Percentiles rank a stretch among this genome's conserved stretches.
These are phyloP conservation scores for Aethina tumida DNA, from an alignment of 1,140 invertebrate species.

Conservation along the genomic window DNA sequence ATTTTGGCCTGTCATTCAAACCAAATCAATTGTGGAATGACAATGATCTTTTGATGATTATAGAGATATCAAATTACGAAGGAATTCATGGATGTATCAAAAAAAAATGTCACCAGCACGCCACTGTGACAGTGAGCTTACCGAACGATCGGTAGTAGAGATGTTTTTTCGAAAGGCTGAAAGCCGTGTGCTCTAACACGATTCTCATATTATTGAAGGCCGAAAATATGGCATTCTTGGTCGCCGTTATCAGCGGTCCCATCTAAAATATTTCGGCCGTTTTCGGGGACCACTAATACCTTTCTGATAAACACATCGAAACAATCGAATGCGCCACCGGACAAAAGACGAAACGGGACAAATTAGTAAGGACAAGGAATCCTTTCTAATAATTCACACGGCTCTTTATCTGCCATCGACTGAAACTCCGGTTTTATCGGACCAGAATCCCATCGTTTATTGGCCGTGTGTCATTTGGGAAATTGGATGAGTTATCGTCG, in stretches of 20 bases:
- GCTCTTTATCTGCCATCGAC: constrained; percentile 3
- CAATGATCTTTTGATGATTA: too few species aligned
- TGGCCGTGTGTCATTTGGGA: too few species aligned
- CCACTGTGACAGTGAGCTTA: too few species aligned
- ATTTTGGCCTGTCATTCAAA: too few species aligned
- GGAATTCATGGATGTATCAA: too few species aligned
- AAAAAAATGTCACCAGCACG: too few species aligned
- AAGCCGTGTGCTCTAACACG: constrained; percentile 19
- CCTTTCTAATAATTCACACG: constrained; percentile 21
- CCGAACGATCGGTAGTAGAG: constrained; percentile 21
- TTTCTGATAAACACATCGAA: constrained; percentile 24
- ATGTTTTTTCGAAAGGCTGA: too few species aligned
- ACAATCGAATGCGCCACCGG: constrained; percentile 21
- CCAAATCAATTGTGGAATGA: too few species aligned
- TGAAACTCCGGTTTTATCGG: not conserved
- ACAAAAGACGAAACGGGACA: constrained; percentile 22
- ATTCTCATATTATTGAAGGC: constrained; percentile 22
- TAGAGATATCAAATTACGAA: too few species aligned
- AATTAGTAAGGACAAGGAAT: constrained; percentile 23
- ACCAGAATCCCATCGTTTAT: too few species aligned
- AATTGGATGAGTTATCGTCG: too few species aligned
- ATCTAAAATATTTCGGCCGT: constrained; percentile 21
- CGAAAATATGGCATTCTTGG: constrained; percentile 26
- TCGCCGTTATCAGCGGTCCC: constrained; percentile 19
- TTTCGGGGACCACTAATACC: constrained; percentile 18